phyloP scores from a whole-genome alignment of 2,113 vertebrate species.

The Camelus bactrianus region DNA sequence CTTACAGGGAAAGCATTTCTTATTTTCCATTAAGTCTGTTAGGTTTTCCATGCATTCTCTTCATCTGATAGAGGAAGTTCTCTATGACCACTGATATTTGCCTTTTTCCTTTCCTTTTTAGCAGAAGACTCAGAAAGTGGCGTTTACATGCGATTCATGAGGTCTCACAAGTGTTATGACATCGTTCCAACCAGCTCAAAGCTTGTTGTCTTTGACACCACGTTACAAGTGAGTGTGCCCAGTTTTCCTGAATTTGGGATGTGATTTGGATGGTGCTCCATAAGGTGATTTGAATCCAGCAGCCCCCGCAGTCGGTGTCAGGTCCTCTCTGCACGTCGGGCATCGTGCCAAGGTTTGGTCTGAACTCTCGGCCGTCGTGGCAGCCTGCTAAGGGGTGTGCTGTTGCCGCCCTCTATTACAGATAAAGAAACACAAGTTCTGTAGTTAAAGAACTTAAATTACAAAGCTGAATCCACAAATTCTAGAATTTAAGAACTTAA shows the following conservation, averaged over 20 bases:
- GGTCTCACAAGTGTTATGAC: conserved; percentile 98
- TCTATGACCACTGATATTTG: not conserved
- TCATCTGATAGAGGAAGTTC: not conserved
- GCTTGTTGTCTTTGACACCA: conserved; percentile 98
- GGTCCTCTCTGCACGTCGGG: rapidly evolving
- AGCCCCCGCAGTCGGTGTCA: rapidly evolving
- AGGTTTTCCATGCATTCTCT: rapidly evolving
- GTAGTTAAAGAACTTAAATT: not conserved
- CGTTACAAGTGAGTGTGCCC: conserved; percentile 93
- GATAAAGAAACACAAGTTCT: not conserved
- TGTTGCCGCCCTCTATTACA: not conserved
- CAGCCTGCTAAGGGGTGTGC: not conserved
- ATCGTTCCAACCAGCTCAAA: conserved; percentile 99
- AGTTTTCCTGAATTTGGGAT: conserved; percentile 28
- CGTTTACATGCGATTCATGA: conserved; percentile 99
- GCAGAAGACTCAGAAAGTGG: conserved; percentile 95
- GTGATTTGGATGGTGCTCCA: rapidly evolving
- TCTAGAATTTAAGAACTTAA: not conserved
- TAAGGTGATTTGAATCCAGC: not conserved
- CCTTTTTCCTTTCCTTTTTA: conserved; percentile 80
- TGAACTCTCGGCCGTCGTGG: rapidly evolving
- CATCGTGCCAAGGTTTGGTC: not conserved
- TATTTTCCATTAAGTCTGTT: not conserved
- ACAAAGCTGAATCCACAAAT: not conserved
- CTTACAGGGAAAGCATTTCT: rapidly evolving